Conservation (phyloP, 2,888 invertebrate genomes). For the Aleiodes testaceus region DNA sequence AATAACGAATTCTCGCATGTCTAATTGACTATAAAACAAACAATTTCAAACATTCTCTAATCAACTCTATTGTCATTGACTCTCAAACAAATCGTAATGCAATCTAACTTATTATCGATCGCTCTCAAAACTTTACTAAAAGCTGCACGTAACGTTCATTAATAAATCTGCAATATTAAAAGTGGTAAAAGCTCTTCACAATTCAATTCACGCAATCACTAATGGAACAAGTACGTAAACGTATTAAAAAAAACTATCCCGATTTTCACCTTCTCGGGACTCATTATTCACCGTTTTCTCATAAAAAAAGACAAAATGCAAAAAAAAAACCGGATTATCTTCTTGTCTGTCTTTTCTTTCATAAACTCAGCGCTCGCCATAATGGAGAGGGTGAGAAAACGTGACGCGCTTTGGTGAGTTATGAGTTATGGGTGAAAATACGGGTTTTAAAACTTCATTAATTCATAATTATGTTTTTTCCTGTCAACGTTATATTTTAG, state of each 20-base stretch:
- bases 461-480: conserved; percentile 18
- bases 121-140: too few species aligned
- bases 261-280: conserved; percentile 25
- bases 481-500: neutral
- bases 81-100: too few species aligned
- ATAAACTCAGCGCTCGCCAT: conserved; percentile 18
- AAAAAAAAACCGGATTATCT: neutral
- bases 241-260: conserved; percentile 17
- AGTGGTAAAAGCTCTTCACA: neutral
- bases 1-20: too few species aligned
- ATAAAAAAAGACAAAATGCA: neutral
- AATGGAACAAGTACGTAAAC: neutral
- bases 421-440: conserved; percentile 32
- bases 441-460: conserved; percentile 11
- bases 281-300: conserved; percentile 21
- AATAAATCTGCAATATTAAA: too few species aligned
- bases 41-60: too few species aligned
- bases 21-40: too few species aligned
- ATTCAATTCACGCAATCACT: neutral
- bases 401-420: conserved; percentile 32
- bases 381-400: conserved; percentile 30
- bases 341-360: neutral
- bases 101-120: too few species aligned
- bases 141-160: too few species aligned
- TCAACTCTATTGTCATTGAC: too few species aligned